Conservation (phyloP, 1,140 invertebrate genomes). For the Cylas formicarius region DNA sequence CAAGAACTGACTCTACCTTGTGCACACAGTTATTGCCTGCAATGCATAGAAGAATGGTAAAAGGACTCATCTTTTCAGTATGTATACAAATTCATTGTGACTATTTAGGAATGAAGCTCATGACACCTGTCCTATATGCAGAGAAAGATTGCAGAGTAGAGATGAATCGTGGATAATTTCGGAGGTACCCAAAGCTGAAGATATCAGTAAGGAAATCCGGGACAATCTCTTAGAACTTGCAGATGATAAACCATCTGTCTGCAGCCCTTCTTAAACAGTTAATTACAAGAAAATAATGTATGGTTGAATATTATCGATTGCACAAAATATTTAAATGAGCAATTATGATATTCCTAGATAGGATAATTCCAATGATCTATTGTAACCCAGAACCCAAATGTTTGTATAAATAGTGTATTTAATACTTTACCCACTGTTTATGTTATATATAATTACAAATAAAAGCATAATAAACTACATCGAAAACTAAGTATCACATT, state of each 20-base stretch:
- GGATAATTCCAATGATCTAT: too few relatives aligned
- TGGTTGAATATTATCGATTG: not conserved
- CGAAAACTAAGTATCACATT: too few relatives aligned
- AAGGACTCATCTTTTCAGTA: not conserved
- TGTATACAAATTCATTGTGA: conserved; percentile 20
- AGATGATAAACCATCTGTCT: conserved; percentile 24
- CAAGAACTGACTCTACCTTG: conserved; percentile 61
- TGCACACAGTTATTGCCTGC: conserved; percentile 58
- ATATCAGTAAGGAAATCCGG: conserved; percentile 53
- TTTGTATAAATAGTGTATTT: too few relatives aligned
- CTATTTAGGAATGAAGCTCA: conserved; percentile 57
- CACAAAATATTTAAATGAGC: not conserved
- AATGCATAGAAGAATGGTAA: conserved; percentile 62
- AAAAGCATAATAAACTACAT: too few relatives aligned
- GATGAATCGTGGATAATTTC: conserved; percentile 62
- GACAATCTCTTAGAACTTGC: conserved; percentile 33
- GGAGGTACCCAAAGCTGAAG: conserved; percentile 53
- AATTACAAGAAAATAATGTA: too few relatives aligned
- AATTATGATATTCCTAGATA: too few relatives aligned
- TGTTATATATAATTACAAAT: too few relatives aligned
- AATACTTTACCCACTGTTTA: too few relatives aligned
- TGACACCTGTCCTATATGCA: conserved; percentile 62
- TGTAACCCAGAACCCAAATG: too few relatives aligned
- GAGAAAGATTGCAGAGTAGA: conserved; percentile 51
- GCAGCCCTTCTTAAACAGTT: conserved; percentile 27